Conservation (phyloP, 2,113 vertebrate species). For the Aix galericulata region DNA sequence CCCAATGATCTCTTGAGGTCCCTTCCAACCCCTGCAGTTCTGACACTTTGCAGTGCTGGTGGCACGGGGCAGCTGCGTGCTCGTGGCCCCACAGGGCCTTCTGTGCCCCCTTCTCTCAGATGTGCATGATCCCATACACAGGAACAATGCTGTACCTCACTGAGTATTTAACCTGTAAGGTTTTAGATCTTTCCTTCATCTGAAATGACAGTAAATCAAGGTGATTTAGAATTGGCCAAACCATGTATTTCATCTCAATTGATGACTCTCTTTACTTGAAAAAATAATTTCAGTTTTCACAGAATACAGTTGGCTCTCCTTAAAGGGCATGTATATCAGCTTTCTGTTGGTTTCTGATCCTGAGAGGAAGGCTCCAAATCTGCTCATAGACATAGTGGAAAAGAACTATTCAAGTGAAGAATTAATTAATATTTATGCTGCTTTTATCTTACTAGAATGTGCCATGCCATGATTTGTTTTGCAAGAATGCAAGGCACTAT, state of each 20-base stretch:
- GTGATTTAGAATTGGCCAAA: not conserved
- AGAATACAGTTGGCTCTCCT: rapidly evolving
- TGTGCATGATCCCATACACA: not conserved
- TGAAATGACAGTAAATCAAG: not conserved
- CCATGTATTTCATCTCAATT: not conserved
- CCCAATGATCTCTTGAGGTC: too few species aligned
- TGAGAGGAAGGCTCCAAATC: not conserved
- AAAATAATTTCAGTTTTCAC: not conserved
- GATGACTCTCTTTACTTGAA: not conserved
- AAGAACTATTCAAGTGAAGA: not conserved
- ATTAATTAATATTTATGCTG: not conserved
- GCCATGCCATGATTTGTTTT: not conserved
- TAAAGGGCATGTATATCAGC: not conserved
- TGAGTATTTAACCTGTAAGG: not conserved
- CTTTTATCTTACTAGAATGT: not conserved
- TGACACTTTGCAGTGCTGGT: not conserved
- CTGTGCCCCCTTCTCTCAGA: not conserved
- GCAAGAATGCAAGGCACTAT: not conserved
- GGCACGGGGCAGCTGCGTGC: not conserved
- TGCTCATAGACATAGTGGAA: not conserved
- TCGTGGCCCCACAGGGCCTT: not conserved
- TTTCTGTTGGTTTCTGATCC: not conserved
- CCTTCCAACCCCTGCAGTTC: too few species aligned
- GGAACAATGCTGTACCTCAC: not conserved
- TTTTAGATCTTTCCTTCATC: not conserved